Base-by-base conservation (phyloP, 2,888 invertebrate species). In the Drosophila fungiperda region DNA sequence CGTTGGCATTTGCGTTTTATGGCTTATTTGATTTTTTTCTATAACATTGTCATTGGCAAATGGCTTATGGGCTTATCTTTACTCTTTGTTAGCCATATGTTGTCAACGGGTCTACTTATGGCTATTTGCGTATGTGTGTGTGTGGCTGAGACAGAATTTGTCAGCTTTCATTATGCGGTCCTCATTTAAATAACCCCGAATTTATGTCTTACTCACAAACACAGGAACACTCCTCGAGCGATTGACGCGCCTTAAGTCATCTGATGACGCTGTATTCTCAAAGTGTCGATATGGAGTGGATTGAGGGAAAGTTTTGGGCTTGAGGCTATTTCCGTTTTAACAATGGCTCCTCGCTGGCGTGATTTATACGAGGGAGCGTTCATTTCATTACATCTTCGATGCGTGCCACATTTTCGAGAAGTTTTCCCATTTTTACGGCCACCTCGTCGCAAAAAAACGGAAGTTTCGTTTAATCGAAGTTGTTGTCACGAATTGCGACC, bases 381-480 rank as follows among this genome's bases (percentile, higher is more conserved):
- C 76, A 89, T 85, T 85, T 87, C 77, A 85, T 89, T 89, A 82
- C 75, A 74, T 71, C 67, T 70, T 57, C 45, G 53, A 69, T 76
- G 78, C 73, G 69, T 78, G 78, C 57, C 54, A 66, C 52, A 67
- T 60, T 82, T 74, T 64, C 40, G 59, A 67, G 58, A 58, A 63
- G 61, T 54, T 58, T 55, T 15, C n/a, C 48, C 49, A 58, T 48
- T 73, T 82, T 76, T 75, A 74, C 60, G 54, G 55, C 45, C 33
- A 45, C 32, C 35, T 49, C 26, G 4, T 40, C 20, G 42, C 53
- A 48, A 53, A 62, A 58, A 62, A 79, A 64, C 79, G 90, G 86
- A 85, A 87, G 74, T 82, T 90, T 82, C 85, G 83, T 85, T 87
- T 87, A 89, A 87, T 85, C 90, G 85, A 89, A 88, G 80, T 85